These are phyloP conservation scores for Mus spretus DNA, from an alignment of 2,797 vertebrate species.

Conservation along the genomic window DNA sequence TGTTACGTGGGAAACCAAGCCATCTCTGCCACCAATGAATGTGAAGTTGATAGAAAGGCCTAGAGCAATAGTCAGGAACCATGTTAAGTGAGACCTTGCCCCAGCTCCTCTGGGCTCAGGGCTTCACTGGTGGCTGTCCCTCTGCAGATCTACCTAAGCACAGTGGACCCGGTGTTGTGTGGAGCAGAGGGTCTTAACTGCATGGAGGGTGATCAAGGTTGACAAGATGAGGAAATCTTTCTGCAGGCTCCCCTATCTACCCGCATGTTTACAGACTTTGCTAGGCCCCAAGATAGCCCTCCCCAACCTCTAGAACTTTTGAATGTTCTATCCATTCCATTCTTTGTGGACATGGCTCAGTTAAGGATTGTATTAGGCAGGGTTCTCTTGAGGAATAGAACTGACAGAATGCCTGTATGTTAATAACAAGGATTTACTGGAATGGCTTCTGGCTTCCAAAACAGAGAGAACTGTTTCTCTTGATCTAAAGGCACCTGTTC, in stretches of 20 bases:
- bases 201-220: background rate
- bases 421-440: background rate
- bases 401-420: background rate
- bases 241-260: background rate
- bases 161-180: background rate
- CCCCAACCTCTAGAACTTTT: background rate
- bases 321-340: background rate
- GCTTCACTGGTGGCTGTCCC: background rate
- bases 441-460: background rate
- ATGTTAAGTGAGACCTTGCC: background rate
- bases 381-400: background rate
- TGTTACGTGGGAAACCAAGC: background rate
- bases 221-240: background rate
- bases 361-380: background rate
- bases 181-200: background rate
- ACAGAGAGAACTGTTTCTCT: constrained; percentile 3
- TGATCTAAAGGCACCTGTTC: background rate
- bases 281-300: background rate
- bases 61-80: background rate
- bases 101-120: background rate
- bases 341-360: background rate
- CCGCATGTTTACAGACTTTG: background rate
- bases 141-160: background rate
- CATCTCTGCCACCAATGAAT: background rate
- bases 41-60: background rate